Conservation (phyloP, 1,140 invertebrate genomes). For the Hyphantria cunea region DNA sequence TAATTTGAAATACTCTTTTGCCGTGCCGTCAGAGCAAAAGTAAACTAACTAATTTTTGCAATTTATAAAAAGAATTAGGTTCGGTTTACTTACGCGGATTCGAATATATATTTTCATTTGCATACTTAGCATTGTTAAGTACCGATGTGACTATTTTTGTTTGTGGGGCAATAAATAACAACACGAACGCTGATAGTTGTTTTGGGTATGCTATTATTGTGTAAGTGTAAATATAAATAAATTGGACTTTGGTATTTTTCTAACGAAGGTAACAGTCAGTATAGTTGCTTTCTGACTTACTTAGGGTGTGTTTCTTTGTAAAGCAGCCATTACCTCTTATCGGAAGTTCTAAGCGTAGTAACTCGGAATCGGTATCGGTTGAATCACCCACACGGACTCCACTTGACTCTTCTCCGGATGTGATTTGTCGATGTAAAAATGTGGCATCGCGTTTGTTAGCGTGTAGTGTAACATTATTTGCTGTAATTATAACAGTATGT, state of each 20-base stretch:
- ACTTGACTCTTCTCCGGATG: constrained; percentile 69
- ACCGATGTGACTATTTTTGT: not conserved
- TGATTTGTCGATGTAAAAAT: constrained; percentile 79
- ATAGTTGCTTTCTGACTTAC: constrained; percentile 12
- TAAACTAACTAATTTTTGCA: constrained; percentile 5
- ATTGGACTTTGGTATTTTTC: not conserved
- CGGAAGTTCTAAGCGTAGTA: constrained; percentile 36
- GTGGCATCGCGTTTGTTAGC: constrained; percentile 68
- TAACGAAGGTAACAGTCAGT: not conserved
- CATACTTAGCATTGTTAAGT: constrained; percentile 3
- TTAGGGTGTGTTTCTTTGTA: constrained; percentile 38
- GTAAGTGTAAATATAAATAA: not conserved
- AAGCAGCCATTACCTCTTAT: constrained; percentile 60
- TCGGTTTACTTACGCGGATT: not conserved
- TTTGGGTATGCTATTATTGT: not conserved
- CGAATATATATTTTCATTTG: not conserved
- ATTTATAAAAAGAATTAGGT: not conserved
- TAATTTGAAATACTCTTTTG: not conserved
- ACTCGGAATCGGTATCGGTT: constrained; percentile 58
- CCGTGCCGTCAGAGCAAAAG: constrained; percentile 3
- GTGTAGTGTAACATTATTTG: constrained; percentile 52
- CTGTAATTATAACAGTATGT: constrained; percentile 70
- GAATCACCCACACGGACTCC: constrained; percentile 63
- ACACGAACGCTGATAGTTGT: not conserved
- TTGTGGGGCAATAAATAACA: not conserved